A percentile compares a stretch with the other conserved stretches of the same genome.
Evolutionary conservation across 2,113 vertebrate species (phyloP).

Genomic region (Pan troglodytes): NHGRI_mPanTro3-v2.1_pri NC_072403.2:92796501-92797000

Average conservation of each 20-base stretch:
- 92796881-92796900: background rate
- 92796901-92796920: background rate
- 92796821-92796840: background rate
- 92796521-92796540: background rate
- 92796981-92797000: background rate
- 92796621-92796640: background rate
- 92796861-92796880: background rate
- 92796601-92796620: background rate
- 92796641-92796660: background rate
- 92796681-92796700: background rate
- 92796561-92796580: background rate
- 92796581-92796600: background rate
- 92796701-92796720: background rate
- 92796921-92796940: background rate
- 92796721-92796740: background rate
- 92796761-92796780: background rate
- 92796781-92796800: background rate
- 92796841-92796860: background rate
- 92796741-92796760: background rate
- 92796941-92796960: background rate
- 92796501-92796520: background rate
- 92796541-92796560: background rate
- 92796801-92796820: background rate
- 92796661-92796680: background rate
- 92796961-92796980: background rate